Conservation (phyloP, 2,888 invertebrate species). For the Seladonia tumulorum region DNA sequence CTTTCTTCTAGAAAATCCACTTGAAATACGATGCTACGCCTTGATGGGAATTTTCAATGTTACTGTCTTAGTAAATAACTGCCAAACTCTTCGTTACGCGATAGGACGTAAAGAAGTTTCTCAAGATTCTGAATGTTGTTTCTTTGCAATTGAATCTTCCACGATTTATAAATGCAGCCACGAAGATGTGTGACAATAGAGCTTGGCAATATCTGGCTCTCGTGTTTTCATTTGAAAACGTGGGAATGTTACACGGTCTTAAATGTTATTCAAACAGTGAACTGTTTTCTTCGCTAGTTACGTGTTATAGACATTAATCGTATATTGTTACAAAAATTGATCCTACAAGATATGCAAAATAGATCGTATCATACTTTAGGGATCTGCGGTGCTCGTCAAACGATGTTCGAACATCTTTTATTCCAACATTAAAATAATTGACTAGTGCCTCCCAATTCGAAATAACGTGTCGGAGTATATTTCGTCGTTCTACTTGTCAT, state of each 20-base stretch:
- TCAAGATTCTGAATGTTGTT: not conserved
- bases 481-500: not conserved
- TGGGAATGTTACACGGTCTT: conserved; percentile 9
- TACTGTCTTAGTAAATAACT: conserved; percentile 14
- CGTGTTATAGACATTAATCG: conserved; percentile 2
- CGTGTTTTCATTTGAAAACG: conserved; percentile 4
- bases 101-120: not conserved
- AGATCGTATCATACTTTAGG: conserved; percentile 6
- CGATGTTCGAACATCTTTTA: not conserved
- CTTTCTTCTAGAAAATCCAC: conserved; percentile 4
- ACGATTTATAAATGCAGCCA: not conserved
- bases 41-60: not conserved
- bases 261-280: conserved; percentile 1
- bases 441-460: not conserved
- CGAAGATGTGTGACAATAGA: not conserved
- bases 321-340: conserved; percentile 21
- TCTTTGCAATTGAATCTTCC: conserved; percentile 3
- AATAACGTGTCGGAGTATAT: not conserved
- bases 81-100: conserved; percentile 11
- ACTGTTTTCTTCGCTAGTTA: conserved; percentile 9
- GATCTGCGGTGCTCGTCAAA: not conserved
- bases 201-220: not conserved
- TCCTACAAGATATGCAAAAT: not conserved
- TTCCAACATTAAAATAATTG: not conserved
- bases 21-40: not conserved